Conservation (phyloP, 2,888 invertebrate species). For the Spodoptera exigua region DNA sequence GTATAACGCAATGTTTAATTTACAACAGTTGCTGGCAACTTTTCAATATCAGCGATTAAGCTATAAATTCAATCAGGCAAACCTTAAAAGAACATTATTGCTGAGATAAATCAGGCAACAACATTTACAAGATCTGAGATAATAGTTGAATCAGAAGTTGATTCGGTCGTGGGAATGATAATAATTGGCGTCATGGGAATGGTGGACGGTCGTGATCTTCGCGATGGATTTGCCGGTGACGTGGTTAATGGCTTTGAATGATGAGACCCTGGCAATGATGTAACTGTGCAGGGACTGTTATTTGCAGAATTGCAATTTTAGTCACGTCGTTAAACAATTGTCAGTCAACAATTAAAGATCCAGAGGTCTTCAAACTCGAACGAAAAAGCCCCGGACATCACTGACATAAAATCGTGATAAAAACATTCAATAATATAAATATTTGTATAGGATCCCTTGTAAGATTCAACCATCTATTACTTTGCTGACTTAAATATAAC, state of each 20-base stretch:
- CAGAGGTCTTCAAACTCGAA: neutral
- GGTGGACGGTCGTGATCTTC: slow-evolving; percentile 71
- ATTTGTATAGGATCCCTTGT: slow-evolving; percentile 33
- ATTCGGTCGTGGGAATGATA: slow-evolving; percentile 75
- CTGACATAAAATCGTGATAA: slow-evolving; percentile 3
- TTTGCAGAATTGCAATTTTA: slow-evolving; percentile 36
- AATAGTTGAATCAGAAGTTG: slow-evolving; percentile 66
- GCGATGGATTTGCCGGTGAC: slow-evolving; percentile 63
- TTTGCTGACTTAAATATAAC: slow-evolving; percentile 38
- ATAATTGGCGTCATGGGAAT: slow-evolving; percentile 77
- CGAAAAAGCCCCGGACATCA: neutral
- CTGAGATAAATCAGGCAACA: slow-evolving; percentile 58
- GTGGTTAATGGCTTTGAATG: slow-evolving; percentile 54
- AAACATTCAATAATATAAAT: slow-evolving; percentile 27
- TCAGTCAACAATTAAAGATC: neutral
- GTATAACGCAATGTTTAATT: slow-evolving; percentile 41
- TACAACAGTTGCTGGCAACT: slow-evolving; percentile 47
- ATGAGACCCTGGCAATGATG: slow-evolving; percentile 46
- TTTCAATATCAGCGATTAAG: slow-evolving; percentile 58
- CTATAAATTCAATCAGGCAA: slow-evolving; percentile 58
- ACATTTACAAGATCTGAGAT: slow-evolving; percentile 58
- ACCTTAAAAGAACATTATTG: slow-evolving; percentile 60
- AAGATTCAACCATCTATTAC: slow-evolving; percentile 25
- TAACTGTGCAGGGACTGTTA: slow-evolving; percentile 41
- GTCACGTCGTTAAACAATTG: slow-evolving; percentile 24